phyloP scores from a whole-genome alignment of 2,797 vertebrate species.

The Kryptopterus vitreolus region DNA sequence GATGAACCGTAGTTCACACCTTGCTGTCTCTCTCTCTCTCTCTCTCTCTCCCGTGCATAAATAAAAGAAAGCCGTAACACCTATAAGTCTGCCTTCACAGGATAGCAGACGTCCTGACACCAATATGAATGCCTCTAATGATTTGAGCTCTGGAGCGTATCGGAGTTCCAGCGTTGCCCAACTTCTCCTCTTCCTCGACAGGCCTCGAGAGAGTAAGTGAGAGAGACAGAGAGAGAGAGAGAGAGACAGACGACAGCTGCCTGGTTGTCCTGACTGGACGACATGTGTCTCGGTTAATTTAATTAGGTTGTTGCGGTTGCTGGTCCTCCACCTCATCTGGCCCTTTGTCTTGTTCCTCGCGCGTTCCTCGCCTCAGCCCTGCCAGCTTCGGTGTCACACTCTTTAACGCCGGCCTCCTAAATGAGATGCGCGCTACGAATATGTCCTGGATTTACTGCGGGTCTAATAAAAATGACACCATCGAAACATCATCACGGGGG shows the following conservation, averaged over 20 bases:
- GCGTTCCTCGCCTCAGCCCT: not conserved
- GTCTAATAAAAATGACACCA: slow-evolving; percentile 20
- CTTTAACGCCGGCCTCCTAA: slow-evolving; percentile 3
- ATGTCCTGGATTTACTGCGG: not conserved
- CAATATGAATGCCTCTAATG: slow-evolving; percentile 21
- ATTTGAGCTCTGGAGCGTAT: slow-evolving; percentile 25
- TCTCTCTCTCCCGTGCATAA: not conserved
- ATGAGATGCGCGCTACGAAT: slow-evolving; percentile 11
- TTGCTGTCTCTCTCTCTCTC: not conserved
- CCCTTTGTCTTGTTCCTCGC: slow-evolving; percentile 6
- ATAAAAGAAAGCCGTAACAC: not conserved
- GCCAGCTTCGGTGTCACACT: not conserved
- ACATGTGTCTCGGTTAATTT: slow-evolving; percentile 60
- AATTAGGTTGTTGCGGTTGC: slow-evolving; percentile 52
- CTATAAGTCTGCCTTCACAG: slow-evolving; percentile 1
- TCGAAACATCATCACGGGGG: slow-evolving; percentile 14
- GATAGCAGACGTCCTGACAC: slow-evolving; percentile 4
- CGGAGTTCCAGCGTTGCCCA: not conserved
- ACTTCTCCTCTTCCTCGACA: slow-evolving; percentile 31
- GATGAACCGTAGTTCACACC: not conserved
- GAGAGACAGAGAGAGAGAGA: too few species aligned
- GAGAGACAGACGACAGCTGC: slow-evolving; percentile 48
- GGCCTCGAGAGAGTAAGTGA: too few species aligned
- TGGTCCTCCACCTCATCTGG: slow-evolving; percentile 30
- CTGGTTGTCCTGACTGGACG: slow-evolving; percentile 51